Evolutionary conservation across 2,113 vertebrate species (phyloP).

Genomic region (Lonchura striata): DNA sequence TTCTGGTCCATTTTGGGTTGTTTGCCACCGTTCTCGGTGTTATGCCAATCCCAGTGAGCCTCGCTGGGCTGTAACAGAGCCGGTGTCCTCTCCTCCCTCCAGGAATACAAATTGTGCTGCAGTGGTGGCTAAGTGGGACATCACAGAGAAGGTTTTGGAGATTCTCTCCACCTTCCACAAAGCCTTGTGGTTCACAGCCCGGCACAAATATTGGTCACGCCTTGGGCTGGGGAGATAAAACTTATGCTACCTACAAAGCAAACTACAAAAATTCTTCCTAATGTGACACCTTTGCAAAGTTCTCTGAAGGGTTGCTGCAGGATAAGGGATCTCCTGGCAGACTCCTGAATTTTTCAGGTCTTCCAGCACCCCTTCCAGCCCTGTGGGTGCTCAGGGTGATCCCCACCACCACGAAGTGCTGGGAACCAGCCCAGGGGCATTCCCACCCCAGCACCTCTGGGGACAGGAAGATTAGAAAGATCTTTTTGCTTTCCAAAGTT

Average conservation of each 20-base stretch:
- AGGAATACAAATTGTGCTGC: fast-evolving
- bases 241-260: not conserved
- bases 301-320: not conserved
- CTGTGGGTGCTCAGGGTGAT: not conserved
- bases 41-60: not conserved
- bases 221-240: not conserved
- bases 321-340: not conserved
- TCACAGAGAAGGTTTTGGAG: not conserved
- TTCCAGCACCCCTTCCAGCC: not conserved
- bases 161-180: not conserved
- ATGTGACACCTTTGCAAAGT: fast-evolving
- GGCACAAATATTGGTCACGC: fast-evolving
- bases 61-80: not conserved
- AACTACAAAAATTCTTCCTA: not conserved
- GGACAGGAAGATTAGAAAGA: not conserved
- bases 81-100: not conserved
- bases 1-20: not conserved
- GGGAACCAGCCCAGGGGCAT: not conserved
- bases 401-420: not conserved
- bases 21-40: not conserved
- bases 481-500: not conserved
- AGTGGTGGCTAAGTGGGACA: not conserved
- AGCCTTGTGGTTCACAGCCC: not conserved
- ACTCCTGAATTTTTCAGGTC: fast-evolving
- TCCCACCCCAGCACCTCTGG: fast-evolving